phyloP scores from a whole-genome alignment of 1,140 invertebrate species.

The Pollicipes pollicipes region DNA sequence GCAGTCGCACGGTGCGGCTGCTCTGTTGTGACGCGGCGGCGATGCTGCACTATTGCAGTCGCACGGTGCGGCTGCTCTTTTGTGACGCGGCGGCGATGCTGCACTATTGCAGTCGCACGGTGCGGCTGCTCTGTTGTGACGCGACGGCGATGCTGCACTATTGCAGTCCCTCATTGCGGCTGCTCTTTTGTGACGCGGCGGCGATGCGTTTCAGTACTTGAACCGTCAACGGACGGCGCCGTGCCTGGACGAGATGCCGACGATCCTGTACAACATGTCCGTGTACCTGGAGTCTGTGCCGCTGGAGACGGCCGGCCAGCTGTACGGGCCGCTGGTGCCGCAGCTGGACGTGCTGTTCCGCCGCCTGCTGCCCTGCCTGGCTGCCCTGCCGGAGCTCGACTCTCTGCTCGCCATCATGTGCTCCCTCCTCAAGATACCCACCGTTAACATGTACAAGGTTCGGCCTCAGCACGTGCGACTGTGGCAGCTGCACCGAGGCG shows the following conservation, averaged over 20 bases:
- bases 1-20: too few species aligned
- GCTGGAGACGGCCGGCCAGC: not conserved
- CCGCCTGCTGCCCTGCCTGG: not conserved
- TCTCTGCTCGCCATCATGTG: not conserved
- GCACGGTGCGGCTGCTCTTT: too few species aligned
- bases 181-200: not conserved
- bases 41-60: too few species aligned
- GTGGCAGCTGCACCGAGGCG: too few species aligned
- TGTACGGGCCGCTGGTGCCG: not conserved
- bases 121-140: too few species aligned
- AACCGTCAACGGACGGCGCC: not conserved
- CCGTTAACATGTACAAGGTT: constrained; percentile 24
- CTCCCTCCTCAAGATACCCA: constrained; percentile 13
- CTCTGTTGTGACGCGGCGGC: too few species aligned
- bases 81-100: too few species aligned
- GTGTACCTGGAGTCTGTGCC: too few species aligned
- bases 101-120: too few species aligned
- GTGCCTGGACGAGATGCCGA: not conserved
- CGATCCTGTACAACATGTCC: too few species aligned
- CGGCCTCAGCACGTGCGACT: too few species aligned
- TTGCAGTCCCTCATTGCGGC: not conserved
- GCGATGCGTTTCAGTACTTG: constrained; percentile 6
- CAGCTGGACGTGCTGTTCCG: not conserved
- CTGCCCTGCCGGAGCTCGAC: not conserved
- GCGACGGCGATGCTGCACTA: too few species aligned